Evolutionary conservation across 2,113 vertebrate genomes (phyloP).

Genomic region (Epinephelus fuscoguttatus): DNA sequence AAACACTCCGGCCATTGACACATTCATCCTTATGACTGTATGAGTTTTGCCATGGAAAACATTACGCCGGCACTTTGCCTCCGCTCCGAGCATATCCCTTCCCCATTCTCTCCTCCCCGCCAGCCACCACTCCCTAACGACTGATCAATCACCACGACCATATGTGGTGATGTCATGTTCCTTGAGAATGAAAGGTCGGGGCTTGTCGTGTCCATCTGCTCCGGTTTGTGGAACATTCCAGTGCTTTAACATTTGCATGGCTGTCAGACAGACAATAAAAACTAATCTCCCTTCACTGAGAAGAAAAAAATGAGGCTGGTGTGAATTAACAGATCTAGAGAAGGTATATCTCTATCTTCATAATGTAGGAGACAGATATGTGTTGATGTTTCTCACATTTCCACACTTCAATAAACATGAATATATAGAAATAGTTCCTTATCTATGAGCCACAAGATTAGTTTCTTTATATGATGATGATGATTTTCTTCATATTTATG

Average conservation of each 20-base stretch:
- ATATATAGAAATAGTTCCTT: neutral
- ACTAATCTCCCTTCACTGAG: conserved; percentile 42
- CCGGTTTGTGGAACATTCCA: conserved; percentile 76
- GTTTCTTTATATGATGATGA: too few relatives aligned
- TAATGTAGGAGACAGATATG: neutral
- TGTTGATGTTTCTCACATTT: neutral
- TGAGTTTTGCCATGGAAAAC: conserved; percentile 60
- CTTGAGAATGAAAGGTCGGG: conserved; percentile 65
- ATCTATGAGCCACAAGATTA: neutral
- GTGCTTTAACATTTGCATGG: conserved; percentile 79
- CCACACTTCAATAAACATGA: neutral
- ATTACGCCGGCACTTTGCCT: conserved; percentile 32
- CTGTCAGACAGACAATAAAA: conserved; percentile 75
- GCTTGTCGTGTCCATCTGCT: conserved; percentile 76
- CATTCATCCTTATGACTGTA: conserved; percentile 35
- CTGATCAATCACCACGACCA: conserved; percentile 77
- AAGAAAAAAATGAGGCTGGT: conserved; percentile 8
- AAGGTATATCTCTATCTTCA: conserved; percentile 41
- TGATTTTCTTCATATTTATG: too few relatives aligned
- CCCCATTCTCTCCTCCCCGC: conserved; percentile 45
- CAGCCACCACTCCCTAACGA: conserved; percentile 70
- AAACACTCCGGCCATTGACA: conserved; percentile 39
- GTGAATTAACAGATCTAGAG: conserved; percentile 36
- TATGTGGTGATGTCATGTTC: conserved; percentile 82
- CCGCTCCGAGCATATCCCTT: conserved; percentile 46